Conservation (phyloP, 2,113 vertebrate species). For the Micromys minutus region DNA sequence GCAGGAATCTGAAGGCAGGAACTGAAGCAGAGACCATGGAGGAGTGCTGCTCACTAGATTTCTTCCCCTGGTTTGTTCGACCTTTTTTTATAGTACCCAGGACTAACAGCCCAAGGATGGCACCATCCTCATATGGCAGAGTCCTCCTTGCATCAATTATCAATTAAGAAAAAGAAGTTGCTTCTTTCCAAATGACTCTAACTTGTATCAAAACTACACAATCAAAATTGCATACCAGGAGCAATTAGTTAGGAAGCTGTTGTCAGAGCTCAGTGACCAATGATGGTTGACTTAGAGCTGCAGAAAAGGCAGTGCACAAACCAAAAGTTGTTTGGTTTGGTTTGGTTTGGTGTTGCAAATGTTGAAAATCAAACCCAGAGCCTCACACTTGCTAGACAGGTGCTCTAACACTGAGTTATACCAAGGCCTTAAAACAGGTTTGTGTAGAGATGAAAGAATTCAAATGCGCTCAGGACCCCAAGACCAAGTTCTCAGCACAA, state of each 20-base stretch:
- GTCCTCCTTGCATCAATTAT: not conserved
- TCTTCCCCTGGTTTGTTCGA: not conserved
- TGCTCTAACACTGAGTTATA: not conserved
- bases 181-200: not conserved
- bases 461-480: not conserved
- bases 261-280: not conserved
- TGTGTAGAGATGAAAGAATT: not conserved
- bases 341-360: not conserved
- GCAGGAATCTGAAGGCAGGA: not conserved
- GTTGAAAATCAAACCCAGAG: not conserved
- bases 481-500: not conserved
- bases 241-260: not conserved
- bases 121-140: not conserved
- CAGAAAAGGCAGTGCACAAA: not conserved
- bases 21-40: not conserved
- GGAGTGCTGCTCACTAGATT: not conserved
- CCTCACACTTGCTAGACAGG: not conserved
- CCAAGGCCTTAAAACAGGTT: not conserved
- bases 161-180: not conserved
- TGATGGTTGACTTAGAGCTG: not conserved
- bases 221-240: not conserved
- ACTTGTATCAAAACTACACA: not conserved
- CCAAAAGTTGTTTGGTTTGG: not conserved
- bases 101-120: not conserved
- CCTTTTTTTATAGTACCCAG: not conserved